Conservation (phyloP, 2,113 vertebrate species). For the Girardinichthys multiradiatus region DNA sequence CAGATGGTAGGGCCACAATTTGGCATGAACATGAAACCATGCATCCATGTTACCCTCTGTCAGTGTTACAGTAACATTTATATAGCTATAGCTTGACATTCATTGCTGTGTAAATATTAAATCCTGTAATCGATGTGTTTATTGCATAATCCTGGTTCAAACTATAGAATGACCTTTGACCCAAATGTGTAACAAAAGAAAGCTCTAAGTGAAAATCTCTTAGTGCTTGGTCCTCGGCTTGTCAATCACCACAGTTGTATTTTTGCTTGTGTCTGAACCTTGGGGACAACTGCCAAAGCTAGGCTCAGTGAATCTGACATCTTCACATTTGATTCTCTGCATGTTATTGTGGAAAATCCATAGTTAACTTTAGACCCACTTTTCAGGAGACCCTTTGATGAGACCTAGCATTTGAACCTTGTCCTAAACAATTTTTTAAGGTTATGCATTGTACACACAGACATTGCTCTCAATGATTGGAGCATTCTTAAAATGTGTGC, state of each 20-base stretch:
- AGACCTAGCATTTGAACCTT: conserved; percentile 32
- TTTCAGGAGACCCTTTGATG: conserved; percentile 39
- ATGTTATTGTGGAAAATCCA: conserved; percentile 25
- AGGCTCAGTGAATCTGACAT: conserved; percentile 48
- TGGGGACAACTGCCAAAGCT: conserved; percentile 42
- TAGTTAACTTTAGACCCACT: conserved; percentile 59
- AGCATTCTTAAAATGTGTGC: conserved; percentile 14
- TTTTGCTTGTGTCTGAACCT: conserved; percentile 49
- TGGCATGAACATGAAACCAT: background rate
- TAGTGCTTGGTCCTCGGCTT: conserved; percentile 23
- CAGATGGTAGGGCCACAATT: background rate
- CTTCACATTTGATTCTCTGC: conserved; percentile 47
- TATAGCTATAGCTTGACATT: background rate
- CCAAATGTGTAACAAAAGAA: conserved; percentile 18
- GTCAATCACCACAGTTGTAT: conserved; percentile 56
- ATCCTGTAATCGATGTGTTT: background rate
- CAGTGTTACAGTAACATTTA: too few relatives aligned
- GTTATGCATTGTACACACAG: conserved; percentile 4
- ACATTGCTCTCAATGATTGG: conserved; percentile 6
- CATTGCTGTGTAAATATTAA: background rate
- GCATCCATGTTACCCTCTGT: background rate
- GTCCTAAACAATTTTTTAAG: conserved; percentile 3
- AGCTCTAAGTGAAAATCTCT: conserved; percentile 28
- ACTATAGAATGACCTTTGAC: background rate
- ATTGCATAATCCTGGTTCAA: background rate